Conservation (phyloP, 2,797 vertebrate genomes). For the Channallabes apus region DNA sequence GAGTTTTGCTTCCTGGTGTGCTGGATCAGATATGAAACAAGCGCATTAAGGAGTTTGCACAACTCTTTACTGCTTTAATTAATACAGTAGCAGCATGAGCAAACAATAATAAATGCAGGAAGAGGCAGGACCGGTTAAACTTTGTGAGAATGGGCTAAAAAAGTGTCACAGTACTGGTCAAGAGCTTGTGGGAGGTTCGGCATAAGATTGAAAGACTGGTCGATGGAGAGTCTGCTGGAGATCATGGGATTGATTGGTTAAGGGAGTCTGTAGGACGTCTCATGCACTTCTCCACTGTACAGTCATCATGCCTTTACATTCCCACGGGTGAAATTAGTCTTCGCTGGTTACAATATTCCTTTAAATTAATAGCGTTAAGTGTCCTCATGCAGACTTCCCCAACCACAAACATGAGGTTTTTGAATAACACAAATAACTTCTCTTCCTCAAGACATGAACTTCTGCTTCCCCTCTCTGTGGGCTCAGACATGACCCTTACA, state of each 20-base stretch:
- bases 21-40: not conserved
- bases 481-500: conserved; percentile 14
- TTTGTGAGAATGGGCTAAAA: not conserved
- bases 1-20: not conserved
- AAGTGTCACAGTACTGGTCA: not conserved
- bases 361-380: not conserved
- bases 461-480: conserved; percentile 49
- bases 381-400: conserved; percentile 11
- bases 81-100: not conserved
- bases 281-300: not conserved
- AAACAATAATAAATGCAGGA: not conserved
- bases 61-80: not conserved
- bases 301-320: not conserved
- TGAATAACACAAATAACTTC: conserved; percentile 42
- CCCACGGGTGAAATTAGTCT: not conserved
- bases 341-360: no score
- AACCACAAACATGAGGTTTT: conserved; percentile 34
- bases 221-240: not conserved
- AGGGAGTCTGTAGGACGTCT: not conserved
- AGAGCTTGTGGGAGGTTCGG: not conserved
- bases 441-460: conserved; percentile 11
- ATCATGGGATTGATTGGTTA: not conserved
- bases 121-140: not conserved
- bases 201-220: not conserved
- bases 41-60: not conserved